Base-by-base conservation (phyloP, 1,140 invertebrate species). In the Chrysopa pallens region DNA sequence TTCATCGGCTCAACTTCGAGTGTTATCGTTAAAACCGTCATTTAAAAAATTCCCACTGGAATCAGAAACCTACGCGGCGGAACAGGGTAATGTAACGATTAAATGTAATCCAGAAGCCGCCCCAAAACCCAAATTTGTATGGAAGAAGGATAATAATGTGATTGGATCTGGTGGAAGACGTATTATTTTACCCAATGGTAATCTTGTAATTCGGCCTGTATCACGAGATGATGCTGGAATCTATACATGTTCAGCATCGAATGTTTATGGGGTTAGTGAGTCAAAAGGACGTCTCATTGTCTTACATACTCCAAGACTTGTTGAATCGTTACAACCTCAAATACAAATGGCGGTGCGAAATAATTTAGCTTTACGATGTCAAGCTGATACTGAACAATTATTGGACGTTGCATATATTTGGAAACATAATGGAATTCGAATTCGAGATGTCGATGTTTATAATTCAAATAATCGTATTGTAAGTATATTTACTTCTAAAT, bases 71-170 rank as follows among this genome's bases (percentile, higher is more conserved):
- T 90, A 89, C 63, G 91, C 86, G 0, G 84, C 87, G 2, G 80
- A 92, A 60, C 77, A 77, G 46, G 87, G 88, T 35, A 95, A 95
- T 62, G 80, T 89, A 0, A 95, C 91, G 0, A 80, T 98, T 40
- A 69, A 73, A 33, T 98, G 93, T 62, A 78, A 85, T 52, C 92
- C 93, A 0, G 93, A 98, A 68, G 91, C 89, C 13, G 90, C 92
- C 4, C 93, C 94, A 1, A 72, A 69, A 48, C 88, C 93, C 0
- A 76, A 76, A 50, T 91, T 91, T 55, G 70, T 76, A 35, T 97
- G 92, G 92, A 84, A 84, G 55, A 91, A 91, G 61, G 81, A 96
- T 67, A 85, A 82, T 13, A 79, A 78, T 52, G 64, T 81, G 2
- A 72, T 93, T 39, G 85, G 62, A 42, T 57, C 74, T 28, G 83